Base-by-base conservation (phyloP, 2,888 invertebrate species). In the Apotomis betuletana region DNA sequence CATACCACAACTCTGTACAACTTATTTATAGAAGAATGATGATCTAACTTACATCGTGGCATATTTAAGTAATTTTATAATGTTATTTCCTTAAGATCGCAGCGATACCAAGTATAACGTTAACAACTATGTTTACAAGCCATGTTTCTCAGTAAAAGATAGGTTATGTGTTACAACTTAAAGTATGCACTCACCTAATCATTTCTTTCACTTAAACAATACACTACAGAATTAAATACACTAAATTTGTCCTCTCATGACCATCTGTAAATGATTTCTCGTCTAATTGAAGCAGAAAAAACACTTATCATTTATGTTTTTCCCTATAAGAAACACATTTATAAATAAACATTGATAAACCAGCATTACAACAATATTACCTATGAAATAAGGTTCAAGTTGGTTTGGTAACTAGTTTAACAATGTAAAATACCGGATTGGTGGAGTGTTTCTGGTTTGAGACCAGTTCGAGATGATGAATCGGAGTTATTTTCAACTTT, bases 371-470 rank as follows among this genome's bases (percentile, higher is more conserved):
- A n/a, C 10, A 46, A 12, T 65, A 65, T 9, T 27, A 0, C 27
- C 0, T n/a, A n/a, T 3, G 2, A 0, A 3, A n/a, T 57, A 57
- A 65, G 27, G 65, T 57, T 27, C 0, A 4, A 5, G 54, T 64
- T 44, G 10, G 54, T 41, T 44, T 57, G 27, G 9, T 4, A n/a
- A n/a, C 46, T 36, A 4, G 5, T 46, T 57, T 46, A 0, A 46
- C 6, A 44, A 46, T 46, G 27, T 46, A 46, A 27, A 44, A 49
- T 10, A 8, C 4, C 13, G 3, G n/a, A n/a, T 46, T 65, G 46
- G 65, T 55, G 27, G 36, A 5, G 41, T 46, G 57, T 27, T 64
- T 44, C 65, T 57, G 57, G 65, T 65, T 65, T 65, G 44, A 55
- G 64, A 65, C 65, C 46, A 5, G 65, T 65, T 65, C 46, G 46